Conservation (phyloP, 2,888 invertebrate genomes). For the Dicyrtoma fusca region DNA sequence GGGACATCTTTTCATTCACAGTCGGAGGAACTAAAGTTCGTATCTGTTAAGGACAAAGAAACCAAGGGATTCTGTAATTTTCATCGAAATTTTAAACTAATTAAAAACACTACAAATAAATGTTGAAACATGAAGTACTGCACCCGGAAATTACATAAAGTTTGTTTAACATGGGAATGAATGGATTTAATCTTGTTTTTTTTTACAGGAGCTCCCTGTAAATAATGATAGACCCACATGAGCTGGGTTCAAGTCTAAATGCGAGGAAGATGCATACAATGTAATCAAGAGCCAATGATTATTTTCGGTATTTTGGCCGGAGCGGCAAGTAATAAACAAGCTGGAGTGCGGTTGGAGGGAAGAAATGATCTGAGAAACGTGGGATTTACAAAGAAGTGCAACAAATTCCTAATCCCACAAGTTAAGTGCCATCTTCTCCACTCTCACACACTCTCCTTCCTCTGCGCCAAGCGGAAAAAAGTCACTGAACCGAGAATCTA, state of each 20-base stretch:
- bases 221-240: no score
- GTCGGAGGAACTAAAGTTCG: constrained; percentile 60
- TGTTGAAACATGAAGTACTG: no score
- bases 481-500: constrained; percentile 23
- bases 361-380: constrained; percentile 23
- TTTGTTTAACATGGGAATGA: no score
- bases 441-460: constrained; percentile 9
- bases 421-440: constrained; percentile 40
- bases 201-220: no score
- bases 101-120: no score
- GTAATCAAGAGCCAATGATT: no score
- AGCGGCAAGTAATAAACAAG: no score
- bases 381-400: constrained; percentile 27
- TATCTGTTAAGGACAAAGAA: constrained; percentile 44
- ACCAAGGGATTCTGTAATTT: neutral
- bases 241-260: no score
- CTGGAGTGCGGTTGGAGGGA: neutral
- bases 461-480: constrained; percentile 1
- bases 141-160: no score
- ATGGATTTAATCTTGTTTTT: no score
- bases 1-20: constrained; percentile 63
- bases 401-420: constrained; percentile 44
- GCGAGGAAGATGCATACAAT: no score
- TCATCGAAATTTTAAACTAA: neutral
- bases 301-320: no score